These are phyloP conservation scores for Bovichtus variegatus DNA, from an alignment of 2,797 vertebrate species.

Conservation along the genomic window DNA sequence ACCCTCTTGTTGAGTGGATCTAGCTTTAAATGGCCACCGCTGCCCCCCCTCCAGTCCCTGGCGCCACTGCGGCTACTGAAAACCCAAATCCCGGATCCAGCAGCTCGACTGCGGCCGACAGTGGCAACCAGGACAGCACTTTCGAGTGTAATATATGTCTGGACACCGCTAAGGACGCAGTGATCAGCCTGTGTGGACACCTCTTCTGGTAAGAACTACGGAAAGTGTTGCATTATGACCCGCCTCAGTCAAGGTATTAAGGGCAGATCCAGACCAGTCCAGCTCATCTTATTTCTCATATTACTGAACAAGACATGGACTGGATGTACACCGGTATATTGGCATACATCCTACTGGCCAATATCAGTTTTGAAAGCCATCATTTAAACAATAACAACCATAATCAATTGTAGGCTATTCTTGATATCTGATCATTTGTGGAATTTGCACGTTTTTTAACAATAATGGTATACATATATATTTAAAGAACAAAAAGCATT, in stretches of 20 bases:
- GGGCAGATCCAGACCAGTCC: neutral
- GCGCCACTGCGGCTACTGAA: conserved; percentile 82
- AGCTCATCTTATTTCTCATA: neutral
- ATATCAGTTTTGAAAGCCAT: neutral
- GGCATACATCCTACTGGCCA: neutral
- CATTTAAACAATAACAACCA: neutral
- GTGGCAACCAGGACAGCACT: conserved; percentile 92
- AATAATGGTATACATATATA: too few species aligned
- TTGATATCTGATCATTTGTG: neutral
- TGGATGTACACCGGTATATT: neutral
- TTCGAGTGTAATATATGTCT: conserved; percentile 99
- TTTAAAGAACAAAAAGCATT: too few species aligned
- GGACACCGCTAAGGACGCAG: conserved; percentile 98
- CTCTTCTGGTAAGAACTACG: conserved; percentile 91
- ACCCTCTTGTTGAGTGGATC: conserved; percentile 15
- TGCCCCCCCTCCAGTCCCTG: conserved; percentile 70
- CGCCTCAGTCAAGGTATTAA: neutral
- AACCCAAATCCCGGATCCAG: conserved; percentile 79
- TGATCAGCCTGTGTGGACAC: conserved; percentile 98
- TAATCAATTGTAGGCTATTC: neutral
- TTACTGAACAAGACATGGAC: neutral
- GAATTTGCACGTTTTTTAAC: too few species aligned
- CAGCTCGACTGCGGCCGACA: conserved; percentile 87
- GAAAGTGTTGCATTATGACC: neutral
- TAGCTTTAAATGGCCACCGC: conserved; percentile 82